phyloP scores from a whole-genome alignment of 1,140 invertebrate genomes.

The Megalopta genalis region DNA sequence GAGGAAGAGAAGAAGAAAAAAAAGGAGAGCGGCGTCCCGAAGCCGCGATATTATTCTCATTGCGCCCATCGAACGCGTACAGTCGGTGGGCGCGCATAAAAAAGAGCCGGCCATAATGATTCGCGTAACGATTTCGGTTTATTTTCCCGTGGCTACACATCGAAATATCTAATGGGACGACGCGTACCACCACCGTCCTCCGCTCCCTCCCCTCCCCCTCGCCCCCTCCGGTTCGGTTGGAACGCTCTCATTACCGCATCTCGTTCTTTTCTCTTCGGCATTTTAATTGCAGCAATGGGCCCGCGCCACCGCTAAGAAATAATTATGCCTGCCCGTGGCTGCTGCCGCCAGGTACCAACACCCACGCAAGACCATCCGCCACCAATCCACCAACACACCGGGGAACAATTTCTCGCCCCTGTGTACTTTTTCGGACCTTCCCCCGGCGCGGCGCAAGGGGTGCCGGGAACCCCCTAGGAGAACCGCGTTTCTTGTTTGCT shows the following conservation, averaged over 20 bases:
- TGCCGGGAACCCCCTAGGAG: conserved; percentile 48
- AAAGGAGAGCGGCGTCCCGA: not conserved
- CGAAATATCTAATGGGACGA: conserved; percentile 61
- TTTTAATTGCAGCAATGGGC: conserved; percentile 66
- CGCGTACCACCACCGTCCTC: not conserved
- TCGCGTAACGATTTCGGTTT: conserved; percentile 51
- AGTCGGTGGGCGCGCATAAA: conserved; percentile 12
- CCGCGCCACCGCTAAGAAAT: conserved; percentile 61
- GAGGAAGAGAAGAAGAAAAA: not conserved
- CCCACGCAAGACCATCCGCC: conserved; percentile 12
- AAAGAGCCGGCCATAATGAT: conserved; percentile 42
- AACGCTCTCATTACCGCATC: conserved; percentile 57
- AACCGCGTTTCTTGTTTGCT: conserved; percentile 45
- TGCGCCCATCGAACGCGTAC: conserved; percentile 27
- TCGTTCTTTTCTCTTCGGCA: conserved; percentile 57
- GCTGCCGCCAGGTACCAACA: conserved; percentile 41
- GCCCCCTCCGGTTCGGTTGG: not conserved
- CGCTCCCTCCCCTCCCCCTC: not conserved
- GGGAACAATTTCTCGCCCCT: not conserved
- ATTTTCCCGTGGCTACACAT: conserved; percentile 43
- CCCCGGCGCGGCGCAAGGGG: conserved; percentile 26
- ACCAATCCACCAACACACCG: conserved; percentile 10
- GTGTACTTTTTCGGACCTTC: conserved; percentile 32
- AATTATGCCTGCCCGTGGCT: conserved; percentile 54
- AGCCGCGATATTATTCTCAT: conserved; percentile 42